Evolutionary conservation across 1,140 invertebrate genomes (phyloP), one percentile per base, ranked within the genome.

Genomic region (Anoplolepis gracilipes): DNA sequence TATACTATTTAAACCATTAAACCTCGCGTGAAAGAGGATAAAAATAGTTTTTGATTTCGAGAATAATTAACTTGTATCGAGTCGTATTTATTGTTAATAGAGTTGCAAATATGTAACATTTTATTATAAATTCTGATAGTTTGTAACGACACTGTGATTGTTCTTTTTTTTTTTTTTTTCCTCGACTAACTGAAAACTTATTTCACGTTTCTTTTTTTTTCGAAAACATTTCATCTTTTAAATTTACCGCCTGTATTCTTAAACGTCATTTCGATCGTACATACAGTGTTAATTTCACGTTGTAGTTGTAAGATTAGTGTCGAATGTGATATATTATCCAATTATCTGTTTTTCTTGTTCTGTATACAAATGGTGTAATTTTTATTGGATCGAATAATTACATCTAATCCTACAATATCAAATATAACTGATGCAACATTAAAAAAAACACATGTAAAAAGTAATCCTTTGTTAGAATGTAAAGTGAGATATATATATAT

Each of bases 61-160:
- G 19, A 33, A 73, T n/a, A 73, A 61, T 10, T 46, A 62, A 61
- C 11, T 82, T 19, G 30, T 36, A 46, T 76, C 39, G 49, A 85
- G 59, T 70, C 61, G 55, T 88, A 64, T 81, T 88, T 57, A 64
- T n/a, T 86, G 81, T 59, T 87, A 89, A 88, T 89, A 89, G 88
- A 89, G 76, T 88, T 89, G 85, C 82, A 79, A 89, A 55, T 86
- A 42, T 30, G 57, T 42, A 73, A 82, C 62, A 70, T 82, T 85
- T 85, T 57, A 76, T 76, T 84, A 77, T 81, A 77, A 49, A 30
- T 76, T 82, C 53, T 85, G 65, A 46, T 53, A 67, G 13, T 72
- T 77, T 69, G 82, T n/a, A 69, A 57, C 77, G 72, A n/a, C n/a
- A 49, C 16, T 49, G 46, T 2, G 16, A 57, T 53, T 33, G 5